These are phyloP conservation scores for Odobenus rosmarus DNA, from an alignment of 2,113 vertebrate species.

Conservation along the genomic window DNA sequence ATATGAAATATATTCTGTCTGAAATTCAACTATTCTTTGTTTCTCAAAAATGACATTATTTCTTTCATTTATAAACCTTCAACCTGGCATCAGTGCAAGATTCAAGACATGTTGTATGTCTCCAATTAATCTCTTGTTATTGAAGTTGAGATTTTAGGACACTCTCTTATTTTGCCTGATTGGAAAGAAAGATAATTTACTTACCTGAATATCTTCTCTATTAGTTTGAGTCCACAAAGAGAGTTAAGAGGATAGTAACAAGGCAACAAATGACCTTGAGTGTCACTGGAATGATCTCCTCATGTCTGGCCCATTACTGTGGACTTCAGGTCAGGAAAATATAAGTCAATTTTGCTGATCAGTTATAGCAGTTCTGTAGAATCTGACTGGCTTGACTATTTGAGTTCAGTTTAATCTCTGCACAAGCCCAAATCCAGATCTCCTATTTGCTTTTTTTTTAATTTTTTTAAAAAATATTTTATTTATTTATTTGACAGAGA, in stretches of 20 bases:
- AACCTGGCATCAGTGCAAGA: background rate
- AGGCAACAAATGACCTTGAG: too few relatives aligned
- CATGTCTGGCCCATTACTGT: background rate
- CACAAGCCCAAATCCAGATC: background rate
- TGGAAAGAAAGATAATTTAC: background rate
- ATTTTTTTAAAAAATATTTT: too few relatives aligned
- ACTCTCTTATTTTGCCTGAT: background rate
- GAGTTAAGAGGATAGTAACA: background rate
- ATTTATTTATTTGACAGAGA: too few relatives aligned
- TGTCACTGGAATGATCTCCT: background rate
- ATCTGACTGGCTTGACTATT: background rate
- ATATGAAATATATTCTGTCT: background rate
- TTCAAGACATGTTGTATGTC: background rate
- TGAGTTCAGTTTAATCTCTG: background rate
- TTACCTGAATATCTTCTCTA: background rate
- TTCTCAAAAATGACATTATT: background rate
- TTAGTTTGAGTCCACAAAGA: background rate
- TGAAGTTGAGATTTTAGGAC: background rate
- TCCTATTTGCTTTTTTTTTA: background rate
- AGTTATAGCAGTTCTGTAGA: background rate
- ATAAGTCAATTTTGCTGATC: background rate
- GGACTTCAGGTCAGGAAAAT: background rate
- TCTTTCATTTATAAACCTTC: background rate
- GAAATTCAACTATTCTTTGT: conserved; percentile 3
- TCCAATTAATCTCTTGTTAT: background rate